phyloP scores from a whole-genome alignment of 2,797 vertebrate species.

The Squalus acanthias region DNA sequence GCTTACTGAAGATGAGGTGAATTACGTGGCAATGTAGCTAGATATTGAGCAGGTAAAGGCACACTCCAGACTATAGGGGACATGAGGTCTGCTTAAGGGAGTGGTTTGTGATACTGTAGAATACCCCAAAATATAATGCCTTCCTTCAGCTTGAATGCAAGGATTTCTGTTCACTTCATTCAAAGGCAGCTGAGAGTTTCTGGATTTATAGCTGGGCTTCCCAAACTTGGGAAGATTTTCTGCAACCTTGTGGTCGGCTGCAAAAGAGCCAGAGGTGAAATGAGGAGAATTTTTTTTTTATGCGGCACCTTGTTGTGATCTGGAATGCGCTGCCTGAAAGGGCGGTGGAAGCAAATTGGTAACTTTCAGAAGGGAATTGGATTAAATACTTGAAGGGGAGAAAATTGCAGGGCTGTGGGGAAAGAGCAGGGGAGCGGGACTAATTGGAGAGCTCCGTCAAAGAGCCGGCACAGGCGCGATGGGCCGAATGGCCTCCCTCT shows the following conservation, averaged over 20 bases:
- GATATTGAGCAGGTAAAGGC: too few species aligned
- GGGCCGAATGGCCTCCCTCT: not conserved
- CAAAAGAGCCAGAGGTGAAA: not conserved
- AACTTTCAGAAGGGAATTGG: not conserved
- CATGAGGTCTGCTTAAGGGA: too few species aligned
- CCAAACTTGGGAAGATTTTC: not conserved
- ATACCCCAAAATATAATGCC: not conserved
- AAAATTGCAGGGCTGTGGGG: not conserved
- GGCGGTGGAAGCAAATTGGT: not conserved
- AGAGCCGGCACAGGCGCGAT: not conserved
- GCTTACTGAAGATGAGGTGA: not conserved
- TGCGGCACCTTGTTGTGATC: too few species aligned
- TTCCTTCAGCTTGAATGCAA: not conserved
- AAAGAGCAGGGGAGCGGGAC: not conserved
- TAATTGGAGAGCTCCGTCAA: not conserved
- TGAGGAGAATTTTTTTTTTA: not conserved
- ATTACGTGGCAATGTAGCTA: not conserved
- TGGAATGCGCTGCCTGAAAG: not conserved
- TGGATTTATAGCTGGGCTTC: not conserved
- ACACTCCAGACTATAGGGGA: too few species aligned
- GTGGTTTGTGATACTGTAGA: not conserved
- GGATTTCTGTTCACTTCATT: not conserved
- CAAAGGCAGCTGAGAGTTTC: not conserved
- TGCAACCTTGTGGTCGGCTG: not conserved
- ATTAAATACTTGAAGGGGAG: not conserved